Evolutionary conservation across 2,888 invertebrate genomes (phyloP).

Genomic region (Endotricha flammealis): DNA sequence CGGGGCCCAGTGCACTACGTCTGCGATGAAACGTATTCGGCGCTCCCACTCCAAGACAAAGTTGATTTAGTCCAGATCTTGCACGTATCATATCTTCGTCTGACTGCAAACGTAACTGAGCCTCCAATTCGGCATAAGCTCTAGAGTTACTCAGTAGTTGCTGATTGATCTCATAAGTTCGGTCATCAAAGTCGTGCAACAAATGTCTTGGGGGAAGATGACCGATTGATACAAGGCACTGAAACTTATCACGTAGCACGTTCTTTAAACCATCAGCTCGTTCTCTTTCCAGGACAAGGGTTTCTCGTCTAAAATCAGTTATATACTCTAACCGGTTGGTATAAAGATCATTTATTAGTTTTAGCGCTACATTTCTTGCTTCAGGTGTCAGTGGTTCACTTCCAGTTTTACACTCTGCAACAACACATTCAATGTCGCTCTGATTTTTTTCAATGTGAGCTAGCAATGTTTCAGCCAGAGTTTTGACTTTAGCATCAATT

Average conservation of each 20-base stretch:
- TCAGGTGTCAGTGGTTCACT: conserved; percentile 20
- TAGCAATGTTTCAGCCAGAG: conserved; percentile 41
- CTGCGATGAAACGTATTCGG: no score
- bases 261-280: conserved; percentile 46
- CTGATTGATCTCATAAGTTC: conserved; percentile 56
- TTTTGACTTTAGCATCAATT: conserved; percentile 41
- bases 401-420: conserved; percentile 25
- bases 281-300: conserved; percentile 43
- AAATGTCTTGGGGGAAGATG: conserved; percentile 46
- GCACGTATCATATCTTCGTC: conserved; percentile 36
- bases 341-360: conserved; percentile 31
- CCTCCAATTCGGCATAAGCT: conserved; percentile 51
- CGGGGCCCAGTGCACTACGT: conserved; percentile 27
- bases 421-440: conserved; percentile 37
- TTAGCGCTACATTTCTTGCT: conserved; percentile 31
- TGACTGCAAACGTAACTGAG: conserved; percentile 40
- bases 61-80: conserved; percentile 46
- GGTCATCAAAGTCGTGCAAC: conserved; percentile 55
- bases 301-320: conserved; percentile 40
- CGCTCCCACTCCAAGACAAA: conserved; percentile 33
- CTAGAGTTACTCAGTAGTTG: conserved; percentile 56
- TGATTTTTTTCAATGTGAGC: conserved; percentile 43
- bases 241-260: conserved; percentile 49
- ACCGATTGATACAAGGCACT: conserved; percentile 41
- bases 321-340: conserved; percentile 34